Percentiles rank a stretch among this genome's conserved stretches.
Conservation (phyloP, 2,888 invertebrate genomes). For the Drosophila heteroneura region DNA sequence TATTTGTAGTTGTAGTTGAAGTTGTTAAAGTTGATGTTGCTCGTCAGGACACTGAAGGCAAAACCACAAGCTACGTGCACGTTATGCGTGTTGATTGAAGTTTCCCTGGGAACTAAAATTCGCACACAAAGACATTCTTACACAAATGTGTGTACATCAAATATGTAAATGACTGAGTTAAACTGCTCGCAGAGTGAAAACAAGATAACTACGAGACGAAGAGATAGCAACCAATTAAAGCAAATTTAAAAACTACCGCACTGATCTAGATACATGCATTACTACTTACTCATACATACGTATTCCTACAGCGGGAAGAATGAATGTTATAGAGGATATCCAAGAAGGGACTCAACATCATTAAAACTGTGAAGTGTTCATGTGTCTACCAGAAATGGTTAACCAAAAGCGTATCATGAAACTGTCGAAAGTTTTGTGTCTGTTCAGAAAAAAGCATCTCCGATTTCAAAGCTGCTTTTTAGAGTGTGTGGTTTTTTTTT, state of each 20-base stretch:
- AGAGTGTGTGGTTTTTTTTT: neutral
- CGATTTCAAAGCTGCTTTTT: neutral
- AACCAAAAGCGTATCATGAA: neutral
- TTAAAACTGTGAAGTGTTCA: neutral
- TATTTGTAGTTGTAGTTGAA: conserved; percentile 11
- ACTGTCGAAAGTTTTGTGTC: neutral
- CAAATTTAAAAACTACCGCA: conserved; percentile 16
- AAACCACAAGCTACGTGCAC: conserved; percentile 59
- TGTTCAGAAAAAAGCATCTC: neutral
- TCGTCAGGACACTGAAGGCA: conserved; percentile 11
- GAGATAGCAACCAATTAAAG: conserved; percentile 31
- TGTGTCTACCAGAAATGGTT: neutral
- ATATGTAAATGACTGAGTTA: conserved; percentile 47
- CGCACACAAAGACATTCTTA: neutral
- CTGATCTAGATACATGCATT: conserved; percentile 4
- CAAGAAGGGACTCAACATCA: neutral
- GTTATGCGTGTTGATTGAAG: conserved; percentile 66
- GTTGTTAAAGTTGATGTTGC: conserved; percentile 10
- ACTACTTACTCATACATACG: neutral
- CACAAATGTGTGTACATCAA: conserved; percentile 13
- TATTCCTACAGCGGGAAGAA: neutral
- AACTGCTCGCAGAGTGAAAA: conserved; percentile 12
- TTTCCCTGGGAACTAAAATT: conserved; percentile 39
- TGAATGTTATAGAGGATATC: neutral
- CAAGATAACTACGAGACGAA: conserved; percentile 4